Evolutionary conservation across 1,140 invertebrate genomes (phyloP).

Genomic region (Paraescarpia echinospica): DNA sequence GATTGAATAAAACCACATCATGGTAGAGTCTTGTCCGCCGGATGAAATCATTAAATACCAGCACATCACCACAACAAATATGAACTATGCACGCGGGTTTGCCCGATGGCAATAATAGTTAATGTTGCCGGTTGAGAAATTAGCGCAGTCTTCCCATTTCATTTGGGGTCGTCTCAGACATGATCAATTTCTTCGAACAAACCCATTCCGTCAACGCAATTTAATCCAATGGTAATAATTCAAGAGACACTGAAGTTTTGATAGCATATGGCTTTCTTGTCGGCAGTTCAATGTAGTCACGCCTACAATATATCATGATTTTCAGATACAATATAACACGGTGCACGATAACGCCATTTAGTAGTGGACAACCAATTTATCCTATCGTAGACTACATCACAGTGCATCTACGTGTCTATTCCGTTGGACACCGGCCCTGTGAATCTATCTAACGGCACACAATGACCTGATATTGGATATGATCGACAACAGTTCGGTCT

Average conservation of each 20-base stretch:
- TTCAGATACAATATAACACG: background rate
- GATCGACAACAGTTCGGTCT: background rate
- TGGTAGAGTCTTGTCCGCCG: background rate
- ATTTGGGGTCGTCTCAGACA: background rate
- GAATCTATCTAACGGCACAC: background rate
- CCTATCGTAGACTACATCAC: background rate
- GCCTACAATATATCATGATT: background rate
- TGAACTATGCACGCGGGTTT: background rate
- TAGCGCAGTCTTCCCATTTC: background rate
- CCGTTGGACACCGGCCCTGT: background rate
- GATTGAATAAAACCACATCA: background rate
- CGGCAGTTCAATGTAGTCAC: background rate
- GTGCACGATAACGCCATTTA: background rate
- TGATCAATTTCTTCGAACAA: background rate
- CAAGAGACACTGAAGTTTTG: background rate
- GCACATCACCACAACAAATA: background rate
- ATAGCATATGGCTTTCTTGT: background rate
- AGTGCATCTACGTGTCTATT: background rate
- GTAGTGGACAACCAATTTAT: background rate
- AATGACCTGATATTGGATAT: background rate
- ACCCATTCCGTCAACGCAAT: background rate
- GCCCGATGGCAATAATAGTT: background rate
- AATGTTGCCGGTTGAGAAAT: background rate
- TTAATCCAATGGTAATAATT: background rate
- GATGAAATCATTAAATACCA: background rate